Conservation (phyloP, 2,888 invertebrate species). For the Drosophila atripex region DNA sequence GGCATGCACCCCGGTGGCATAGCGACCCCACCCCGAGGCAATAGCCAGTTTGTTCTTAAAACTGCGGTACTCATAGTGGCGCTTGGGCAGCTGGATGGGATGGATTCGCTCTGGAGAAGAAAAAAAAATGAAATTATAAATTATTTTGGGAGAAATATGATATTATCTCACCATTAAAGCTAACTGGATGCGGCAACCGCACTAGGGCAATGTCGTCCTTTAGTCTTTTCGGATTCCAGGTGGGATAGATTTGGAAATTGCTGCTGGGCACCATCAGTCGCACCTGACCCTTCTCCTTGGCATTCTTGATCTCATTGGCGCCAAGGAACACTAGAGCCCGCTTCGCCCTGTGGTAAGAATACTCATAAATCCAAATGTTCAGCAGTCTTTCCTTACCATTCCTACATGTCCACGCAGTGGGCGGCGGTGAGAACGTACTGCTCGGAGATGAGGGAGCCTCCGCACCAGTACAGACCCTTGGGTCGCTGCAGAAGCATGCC, state of each 20-base stretch:
- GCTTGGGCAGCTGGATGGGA: constrained; percentile 82
- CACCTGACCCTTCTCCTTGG: constrained; percentile 82
- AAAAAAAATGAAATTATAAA: neutral
- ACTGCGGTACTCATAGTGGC: constrained; percentile 77
- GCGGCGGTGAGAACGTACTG: constrained; percentile 82
- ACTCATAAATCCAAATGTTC: neutral
- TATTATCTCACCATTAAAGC: constrained; percentile 74
- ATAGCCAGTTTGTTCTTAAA: constrained; percentile 82
- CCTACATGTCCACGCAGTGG: constrained; percentile 82
- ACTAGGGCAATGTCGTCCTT: constrained; percentile 82
- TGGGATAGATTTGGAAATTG: constrained; percentile 81
- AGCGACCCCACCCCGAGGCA: constrained; percentile 85
- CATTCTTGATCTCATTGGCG: constrained; percentile 82
- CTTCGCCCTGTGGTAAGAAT: constrained; percentile 67
- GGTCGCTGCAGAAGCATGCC: constrained; percentile 81
- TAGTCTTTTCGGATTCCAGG: constrained; percentile 81
- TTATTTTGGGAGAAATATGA: too few species aligned
- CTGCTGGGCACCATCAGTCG: constrained; percentile 81
- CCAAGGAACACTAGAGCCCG: constrained; percentile 82
- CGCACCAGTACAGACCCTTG: constrained; percentile 82
- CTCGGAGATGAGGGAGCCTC: constrained; percentile 82
- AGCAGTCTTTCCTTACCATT: neutral
- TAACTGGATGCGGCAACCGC: constrained; percentile 77
- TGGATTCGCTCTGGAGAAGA: constrained; percentile 81
- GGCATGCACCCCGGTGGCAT: constrained; percentile 82